These are phyloP conservation scores for Agrilus cyanescens DNA, from an alignment of 2,888 invertebrate species.

Conservation along the genomic window DNA sequence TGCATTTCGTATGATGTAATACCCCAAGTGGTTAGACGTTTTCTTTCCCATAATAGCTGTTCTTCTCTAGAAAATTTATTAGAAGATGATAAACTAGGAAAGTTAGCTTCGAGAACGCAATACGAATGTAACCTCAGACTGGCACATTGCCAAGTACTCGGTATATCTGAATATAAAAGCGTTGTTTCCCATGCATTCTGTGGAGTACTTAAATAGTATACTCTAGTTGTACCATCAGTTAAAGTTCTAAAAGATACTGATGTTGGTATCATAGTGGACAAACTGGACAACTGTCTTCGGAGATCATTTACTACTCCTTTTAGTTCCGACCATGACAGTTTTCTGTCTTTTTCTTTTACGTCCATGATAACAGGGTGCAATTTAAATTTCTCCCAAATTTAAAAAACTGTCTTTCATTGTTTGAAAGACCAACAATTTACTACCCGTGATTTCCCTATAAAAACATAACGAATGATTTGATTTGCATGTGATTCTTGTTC, in stretches of 20 bases:
- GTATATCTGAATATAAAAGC: conserved; percentile 74
- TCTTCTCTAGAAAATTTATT: conserved; percentile 71
- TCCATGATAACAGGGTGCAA: conserved; percentile 5
- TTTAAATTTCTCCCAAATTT: too few relatives aligned
- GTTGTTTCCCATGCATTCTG: conserved; percentile 86
- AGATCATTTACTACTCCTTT: conserved; percentile 70
- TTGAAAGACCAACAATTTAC: too few relatives aligned
- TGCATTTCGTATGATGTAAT: conserved; percentile 90
- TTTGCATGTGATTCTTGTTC: too few relatives aligned
- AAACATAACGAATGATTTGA: too few relatives aligned
- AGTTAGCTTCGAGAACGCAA: conserved; percentile 67
- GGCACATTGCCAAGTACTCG: conserved; percentile 44
- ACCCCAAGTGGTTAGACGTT: conserved; percentile 84
- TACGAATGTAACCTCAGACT: conserved; percentile 58
- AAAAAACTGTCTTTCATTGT: too few relatives aligned
- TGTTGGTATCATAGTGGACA: conserved; percentile 73
- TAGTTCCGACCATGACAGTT: conserved; percentile 65
- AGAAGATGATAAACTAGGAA: conserved; percentile 47
- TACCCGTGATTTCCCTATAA: too few relatives aligned
- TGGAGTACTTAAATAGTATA: conserved; percentile 83
- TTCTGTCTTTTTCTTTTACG: conserved; percentile 14
- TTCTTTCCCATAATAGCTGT: conserved; percentile 82
- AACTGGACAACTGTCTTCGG: conserved; percentile 61
- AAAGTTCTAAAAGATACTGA: conserved; percentile 70
- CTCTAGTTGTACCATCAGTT: conserved; percentile 66